These are phyloP conservation scores for Paelopatides confundens DNA, from an alignment of 53 echinoderm and acorn worm genomes.

Conservation along the genomic window DNA sequence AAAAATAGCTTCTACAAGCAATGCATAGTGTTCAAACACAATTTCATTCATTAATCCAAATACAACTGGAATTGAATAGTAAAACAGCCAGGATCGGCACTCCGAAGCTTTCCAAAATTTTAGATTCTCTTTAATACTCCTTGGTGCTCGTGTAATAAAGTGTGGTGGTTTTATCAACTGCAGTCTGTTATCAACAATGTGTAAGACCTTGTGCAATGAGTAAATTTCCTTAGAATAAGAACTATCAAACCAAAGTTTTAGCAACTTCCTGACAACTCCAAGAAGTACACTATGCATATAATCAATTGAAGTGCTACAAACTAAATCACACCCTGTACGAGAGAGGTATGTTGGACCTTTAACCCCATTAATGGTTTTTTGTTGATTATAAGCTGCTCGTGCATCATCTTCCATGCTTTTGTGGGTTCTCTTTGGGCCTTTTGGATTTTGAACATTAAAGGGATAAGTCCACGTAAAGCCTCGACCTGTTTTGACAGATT, in stretches of 20 bases:
- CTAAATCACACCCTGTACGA: conserved; percentile 16
- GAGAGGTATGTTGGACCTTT: not conserved
- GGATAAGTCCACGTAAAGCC: not conserved
- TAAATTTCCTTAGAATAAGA: conserved; percentile 42
- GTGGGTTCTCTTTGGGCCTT: too few species aligned
- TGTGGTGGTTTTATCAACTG: conserved; percentile 55
- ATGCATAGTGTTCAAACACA: too few species aligned
- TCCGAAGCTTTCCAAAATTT: conserved; percentile 85
- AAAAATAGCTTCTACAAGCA: too few species aligned
- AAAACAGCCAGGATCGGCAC: conserved; percentile 76
- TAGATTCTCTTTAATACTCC: conserved; percentile 64
- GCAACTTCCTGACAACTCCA: conserved; percentile 52
- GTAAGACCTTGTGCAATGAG: conserved; percentile 35
- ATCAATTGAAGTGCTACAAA: conserved; percentile 59
- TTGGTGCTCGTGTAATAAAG: conserved; percentile 62
- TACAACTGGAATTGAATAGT: conserved; percentile 76
- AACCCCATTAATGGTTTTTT: too few species aligned
- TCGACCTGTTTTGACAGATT: not conserved
- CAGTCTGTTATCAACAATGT: conserved; percentile 52
- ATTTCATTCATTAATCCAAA: conserved; percentile 46
- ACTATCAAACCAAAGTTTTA: conserved; percentile 62
- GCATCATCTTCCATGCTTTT: too few species aligned
- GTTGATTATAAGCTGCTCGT: too few species aligned
- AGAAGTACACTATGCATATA: conserved; percentile 69
- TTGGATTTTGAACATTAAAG: not conserved